These are phyloP conservation scores for Pungitius pungitius DNA, from an alignment of 2,113 vertebrate genomes.

Conservation along the genomic window DNA sequence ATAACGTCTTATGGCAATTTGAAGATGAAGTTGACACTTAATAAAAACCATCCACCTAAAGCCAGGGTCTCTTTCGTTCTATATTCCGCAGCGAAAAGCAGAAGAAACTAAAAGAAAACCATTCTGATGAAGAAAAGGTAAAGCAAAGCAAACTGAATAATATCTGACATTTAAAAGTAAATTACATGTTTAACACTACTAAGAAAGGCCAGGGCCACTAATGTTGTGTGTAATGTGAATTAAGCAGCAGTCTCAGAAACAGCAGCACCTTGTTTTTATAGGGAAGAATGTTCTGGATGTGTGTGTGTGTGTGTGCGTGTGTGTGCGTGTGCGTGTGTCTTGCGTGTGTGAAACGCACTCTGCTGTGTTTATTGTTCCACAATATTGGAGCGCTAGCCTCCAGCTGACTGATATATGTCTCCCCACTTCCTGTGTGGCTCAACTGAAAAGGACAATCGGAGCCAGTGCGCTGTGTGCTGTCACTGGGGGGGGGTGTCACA, in stretches of 20 bases:
- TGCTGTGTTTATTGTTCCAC: slow-evolving; percentile 71
- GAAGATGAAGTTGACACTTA: neutral
- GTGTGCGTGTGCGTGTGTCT: slow-evolving; percentile 17
- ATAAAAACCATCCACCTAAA: too few species aligned
- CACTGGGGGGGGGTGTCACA: slow-evolving; percentile 65
- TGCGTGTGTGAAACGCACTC: neutral
- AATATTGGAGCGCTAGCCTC: slow-evolving; percentile 40
- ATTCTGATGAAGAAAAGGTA: neutral
- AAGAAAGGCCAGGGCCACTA: neutral
- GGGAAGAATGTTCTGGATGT: slow-evolving; percentile 35
- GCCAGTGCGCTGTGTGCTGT: slow-evolving; percentile 1
- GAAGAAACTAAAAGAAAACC: too few species aligned
- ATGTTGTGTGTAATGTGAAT: slow-evolving; percentile 28
- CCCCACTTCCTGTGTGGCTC: slow-evolving; percentile 65
- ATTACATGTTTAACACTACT: slow-evolving; percentile 1
- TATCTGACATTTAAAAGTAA: neutral
- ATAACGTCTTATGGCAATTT: neutral
- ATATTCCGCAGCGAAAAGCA: neutral
- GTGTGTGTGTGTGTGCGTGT: slow-evolving; percentile 20
- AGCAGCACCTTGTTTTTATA: slow-evolving; percentile 46
- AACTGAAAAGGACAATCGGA: slow-evolving; percentile 49
- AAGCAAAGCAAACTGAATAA: neutral
- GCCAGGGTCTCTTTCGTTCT: neutral
- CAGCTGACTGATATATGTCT: slow-evolving; percentile 74
- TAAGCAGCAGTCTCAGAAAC: slow-evolving; percentile 12